These are phyloP conservation scores for Ibidorhyncha struthersii DNA, from an alignment of 2,113 vertebrate species.

Conservation along the genomic window DNA sequence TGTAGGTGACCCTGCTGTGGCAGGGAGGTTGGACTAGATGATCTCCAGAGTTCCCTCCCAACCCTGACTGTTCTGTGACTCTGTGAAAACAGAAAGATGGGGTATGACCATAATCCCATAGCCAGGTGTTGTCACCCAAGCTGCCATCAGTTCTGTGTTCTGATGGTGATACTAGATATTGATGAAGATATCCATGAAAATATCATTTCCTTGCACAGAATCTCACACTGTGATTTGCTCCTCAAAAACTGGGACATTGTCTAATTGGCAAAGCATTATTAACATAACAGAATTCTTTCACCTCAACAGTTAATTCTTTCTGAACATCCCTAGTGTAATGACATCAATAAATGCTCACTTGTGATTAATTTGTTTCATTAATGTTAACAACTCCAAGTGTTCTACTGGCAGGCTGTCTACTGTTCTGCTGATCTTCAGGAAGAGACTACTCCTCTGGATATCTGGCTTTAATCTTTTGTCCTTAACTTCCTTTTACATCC, in stretches of 20 bases:
- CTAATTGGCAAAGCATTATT: not conserved
- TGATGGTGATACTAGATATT: not conserved
- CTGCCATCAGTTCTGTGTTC: not conserved
- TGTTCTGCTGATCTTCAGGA: conserved; percentile 8
- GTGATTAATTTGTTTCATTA: conserved; percentile 37
- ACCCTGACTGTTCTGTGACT: no score
- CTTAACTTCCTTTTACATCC: not conserved
- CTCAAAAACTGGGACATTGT: not conserved
- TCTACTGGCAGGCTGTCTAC: not conserved
- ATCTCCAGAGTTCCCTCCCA: no score
- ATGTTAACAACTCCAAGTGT: not conserved
- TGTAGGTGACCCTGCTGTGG: no score
- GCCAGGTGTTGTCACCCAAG: not conserved
- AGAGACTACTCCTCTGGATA: not conserved
- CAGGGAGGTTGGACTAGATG: no score
- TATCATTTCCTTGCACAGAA: not conserved
- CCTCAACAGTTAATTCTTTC: not conserved
- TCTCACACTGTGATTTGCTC: not conserved
- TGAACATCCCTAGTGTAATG: not conserved
- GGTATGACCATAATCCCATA: accelerated
- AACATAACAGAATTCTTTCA: not conserved
- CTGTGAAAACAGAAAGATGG: not conserved
- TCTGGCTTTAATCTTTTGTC: not conserved
- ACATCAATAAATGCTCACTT: not conserved
- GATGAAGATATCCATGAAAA: not conserved